Base-by-base conservation (phyloP, 2,113 vertebrate genomes). In the Aptenodytes forsteri region DNA sequence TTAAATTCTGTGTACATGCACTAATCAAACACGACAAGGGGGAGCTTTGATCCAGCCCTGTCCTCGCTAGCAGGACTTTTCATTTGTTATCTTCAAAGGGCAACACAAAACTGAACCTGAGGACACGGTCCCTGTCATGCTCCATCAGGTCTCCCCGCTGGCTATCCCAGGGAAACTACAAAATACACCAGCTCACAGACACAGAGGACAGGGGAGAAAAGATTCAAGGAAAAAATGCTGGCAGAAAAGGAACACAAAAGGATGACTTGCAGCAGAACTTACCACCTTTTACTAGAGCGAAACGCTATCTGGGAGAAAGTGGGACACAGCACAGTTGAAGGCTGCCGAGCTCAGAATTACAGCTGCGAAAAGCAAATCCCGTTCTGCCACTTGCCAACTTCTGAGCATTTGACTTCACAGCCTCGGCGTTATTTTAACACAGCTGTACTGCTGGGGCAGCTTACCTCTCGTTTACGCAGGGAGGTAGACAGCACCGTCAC, bases 21-120 rank as follows among this genome's bases (percentile, higher is more conserved):
- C 1, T 3, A 66, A 83, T 47, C 46, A 58, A 62, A 83, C 36
- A n/a, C 73, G 34, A n/a, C 0, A 4, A 73, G 42, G 6, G 7
- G 8, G 11, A 79, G 54, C 76, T 66, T 86, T 96, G 83, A 83
- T 90, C 66, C 75, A 69, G 44, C 15, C 56, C 61, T 44, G 34
- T 46, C 30, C 80, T 76, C 5, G 0, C n/a, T 32, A 75, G n/a
- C n/a, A 76, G 46, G 9, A 46, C 66, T 80, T 64, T 70, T 34
- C 55, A 69, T 50, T 32, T 71, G 9, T 81, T 75, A 67, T 40
- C 54, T 92, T 92, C 80, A 62, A 91, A 89, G 61, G 55, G n/a
- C 50, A 89, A 34, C 46, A 58, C 21, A 46, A 29, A 83, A 16
- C 32, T 13, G 27, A 96, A 70, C 29, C 67, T 10, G 10, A 73